phyloP scores from a whole-genome alignment of 2,113 vertebrate genomes.

The Ctenodactylus gundi region DNA sequence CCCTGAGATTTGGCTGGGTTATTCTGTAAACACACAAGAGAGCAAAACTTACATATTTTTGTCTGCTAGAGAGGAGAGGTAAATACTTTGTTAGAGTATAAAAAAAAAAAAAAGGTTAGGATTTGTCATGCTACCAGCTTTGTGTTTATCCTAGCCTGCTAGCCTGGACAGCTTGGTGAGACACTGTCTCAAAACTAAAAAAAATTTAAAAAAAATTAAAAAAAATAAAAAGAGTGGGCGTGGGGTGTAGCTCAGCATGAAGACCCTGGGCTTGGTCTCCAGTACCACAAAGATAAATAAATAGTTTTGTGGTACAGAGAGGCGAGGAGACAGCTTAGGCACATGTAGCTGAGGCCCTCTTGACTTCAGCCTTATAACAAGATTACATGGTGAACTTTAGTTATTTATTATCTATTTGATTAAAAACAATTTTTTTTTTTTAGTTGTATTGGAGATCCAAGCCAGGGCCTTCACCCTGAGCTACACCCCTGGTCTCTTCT shows the following conservation, averaged over 20 bases:
- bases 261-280: no score
- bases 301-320: neutral
- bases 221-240: no score
- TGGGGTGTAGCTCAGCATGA: no score
- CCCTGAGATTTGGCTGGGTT: neutral
- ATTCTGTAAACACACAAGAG: neutral
- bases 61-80: neutral
- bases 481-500: no score
- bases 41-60: neutral
- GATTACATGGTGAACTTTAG: neutral
- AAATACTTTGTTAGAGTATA: conserved; percentile 17
- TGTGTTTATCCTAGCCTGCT: neutral
- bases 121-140: neutral
- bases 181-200: no score
- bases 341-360: neutral
- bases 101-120: neutral
- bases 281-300: no score
- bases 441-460: no score
- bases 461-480: no score
- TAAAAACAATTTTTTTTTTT: no score
- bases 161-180: no score
- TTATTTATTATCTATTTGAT: no score
- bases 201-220: neutral
- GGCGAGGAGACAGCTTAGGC: neutral
- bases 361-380: neutral